Percentiles rank a stretch among this genome's conserved stretches.
Conservation (phyloP, 1,140 invertebrate species). For the Carposina sasakii region DNA sequence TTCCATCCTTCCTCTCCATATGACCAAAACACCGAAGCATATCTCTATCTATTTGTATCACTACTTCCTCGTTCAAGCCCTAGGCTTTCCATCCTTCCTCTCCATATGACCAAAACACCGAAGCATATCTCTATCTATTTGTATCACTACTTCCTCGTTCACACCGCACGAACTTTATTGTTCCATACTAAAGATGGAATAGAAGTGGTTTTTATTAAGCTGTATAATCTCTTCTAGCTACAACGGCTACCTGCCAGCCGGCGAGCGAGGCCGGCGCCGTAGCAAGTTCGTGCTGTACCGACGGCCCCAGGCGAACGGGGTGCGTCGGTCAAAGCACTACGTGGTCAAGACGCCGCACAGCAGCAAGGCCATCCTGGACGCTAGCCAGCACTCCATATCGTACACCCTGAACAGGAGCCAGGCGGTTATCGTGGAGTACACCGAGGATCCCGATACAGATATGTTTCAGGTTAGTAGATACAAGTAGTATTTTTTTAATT, state of each 20-base stretch:
- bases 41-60: too few relatives aligned
- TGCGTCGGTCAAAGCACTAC: slow-evolving; percentile 95
- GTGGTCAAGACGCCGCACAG: slow-evolving; percentile 93
- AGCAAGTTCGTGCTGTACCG: slow-evolving; percentile 96
- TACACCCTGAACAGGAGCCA: slow-evolving; percentile 97
- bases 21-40: too few relatives aligned
- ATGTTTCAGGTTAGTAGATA: slow-evolving; percentile 98
- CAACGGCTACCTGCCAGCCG: slow-evolving; percentile 94
- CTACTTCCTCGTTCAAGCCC: too few relatives aligned
- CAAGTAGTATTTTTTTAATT: too few relatives aligned
- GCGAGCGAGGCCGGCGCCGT: slow-evolving; percentile 91
- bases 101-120: too few relatives aligned
- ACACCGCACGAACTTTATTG: too few relatives aligned
- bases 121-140: too few relatives aligned
- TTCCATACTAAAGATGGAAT: too few relatives aligned
- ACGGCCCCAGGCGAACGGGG: slow-evolving; percentile 89
- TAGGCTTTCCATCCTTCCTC: too few relatives aligned
- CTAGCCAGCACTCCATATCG: slow-evolving; percentile 94
- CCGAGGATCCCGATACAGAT: slow-evolving; percentile 94
- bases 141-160: too few relatives aligned
- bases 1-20: too few relatives aligned
- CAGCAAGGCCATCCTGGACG: slow-evolving; percentile 93
- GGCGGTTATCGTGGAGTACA: slow-evolving; percentile 98
- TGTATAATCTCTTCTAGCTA: slow-evolving; percentile 84
- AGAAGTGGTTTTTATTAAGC: too few relatives aligned